Conservation (phyloP, 1,140 invertebrate genomes). For the Brachionus angularis region DNA sequence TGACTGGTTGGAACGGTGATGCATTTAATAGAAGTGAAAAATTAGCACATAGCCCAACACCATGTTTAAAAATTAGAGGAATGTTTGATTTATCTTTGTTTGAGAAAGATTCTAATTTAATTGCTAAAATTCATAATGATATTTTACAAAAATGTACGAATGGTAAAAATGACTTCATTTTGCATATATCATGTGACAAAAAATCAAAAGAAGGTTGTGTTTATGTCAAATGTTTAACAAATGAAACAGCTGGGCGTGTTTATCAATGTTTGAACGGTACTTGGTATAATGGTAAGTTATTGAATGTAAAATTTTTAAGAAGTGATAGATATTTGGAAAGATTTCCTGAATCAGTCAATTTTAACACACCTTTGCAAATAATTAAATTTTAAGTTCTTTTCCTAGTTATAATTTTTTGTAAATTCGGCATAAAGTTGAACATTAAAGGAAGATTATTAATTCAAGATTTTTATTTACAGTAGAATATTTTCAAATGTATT, state of each 20-base stretch:
- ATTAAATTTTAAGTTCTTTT: not conserved
- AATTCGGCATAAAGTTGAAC: too few relatives aligned
- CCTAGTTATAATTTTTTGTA: not conserved
- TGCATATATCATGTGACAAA: conserved; percentile 37
- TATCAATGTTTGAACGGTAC: conserved; percentile 38
- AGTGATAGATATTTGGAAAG: conserved; percentile 38
- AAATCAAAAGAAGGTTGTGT: conserved; percentile 42
- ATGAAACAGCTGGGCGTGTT: conserved; percentile 30
- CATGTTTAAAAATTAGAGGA: conserved; percentile 31
- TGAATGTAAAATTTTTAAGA: conserved; percentile 43
- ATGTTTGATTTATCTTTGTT: conserved; percentile 1
- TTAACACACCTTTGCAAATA: not conserved
- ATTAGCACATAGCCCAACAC: conserved; percentile 22
- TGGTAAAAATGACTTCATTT: conserved; percentile 7
- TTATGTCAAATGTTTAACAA: conserved; percentile 35
- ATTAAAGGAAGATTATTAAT: too few relatives aligned
- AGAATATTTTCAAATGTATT: not conserved
- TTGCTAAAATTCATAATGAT: not conserved
- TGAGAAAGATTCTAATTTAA: not conserved
- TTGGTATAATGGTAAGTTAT: conserved; percentile 36
- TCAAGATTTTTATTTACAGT: not conserved
- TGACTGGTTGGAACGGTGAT: conserved; percentile 35
- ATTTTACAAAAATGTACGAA: conserved; percentile 22
- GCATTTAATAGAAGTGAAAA: conserved; percentile 21
- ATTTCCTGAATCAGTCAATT: conserved; percentile 40